Evolutionary conservation across 2,113 vertebrate species (phyloP).

Genomic region (Fulmarus glacialis): DNA sequence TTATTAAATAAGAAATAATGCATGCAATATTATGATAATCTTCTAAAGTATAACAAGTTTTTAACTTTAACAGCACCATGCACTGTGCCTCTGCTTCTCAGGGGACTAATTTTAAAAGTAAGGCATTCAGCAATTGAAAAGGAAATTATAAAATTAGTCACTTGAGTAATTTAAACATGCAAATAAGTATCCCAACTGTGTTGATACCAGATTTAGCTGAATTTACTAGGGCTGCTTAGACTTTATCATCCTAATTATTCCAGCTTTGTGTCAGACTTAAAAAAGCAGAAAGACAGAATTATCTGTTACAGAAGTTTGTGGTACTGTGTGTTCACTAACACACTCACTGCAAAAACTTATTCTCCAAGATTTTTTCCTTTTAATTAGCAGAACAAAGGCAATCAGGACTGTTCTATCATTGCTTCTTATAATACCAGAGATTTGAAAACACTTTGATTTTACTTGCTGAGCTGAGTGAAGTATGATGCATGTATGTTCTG

Average conservation of each 20-base stretch:
- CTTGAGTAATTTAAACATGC: conserved; percentile 79
- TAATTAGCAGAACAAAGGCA: conserved; percentile 5
- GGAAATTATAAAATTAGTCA: conserved; percentile 77
- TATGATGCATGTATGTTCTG: not conserved
- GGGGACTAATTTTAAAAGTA: conserved; percentile 72
- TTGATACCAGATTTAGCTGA: conserved; percentile 74
- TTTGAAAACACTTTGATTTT: not conserved
- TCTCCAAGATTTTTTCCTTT: not conserved
- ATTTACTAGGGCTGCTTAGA: conserved; percentile 61
- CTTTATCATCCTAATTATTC: conserved; percentile 71
- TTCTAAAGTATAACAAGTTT: conserved; percentile 72
- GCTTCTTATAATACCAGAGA: not conserved
- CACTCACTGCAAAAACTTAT: not conserved
- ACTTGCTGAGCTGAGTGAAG: not conserved
- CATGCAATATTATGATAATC: conserved; percentile 73
- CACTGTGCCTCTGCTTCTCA: conserved; percentile 55
- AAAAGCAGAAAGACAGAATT: conserved; percentile 60
- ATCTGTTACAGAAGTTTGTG: conserved; percentile 16
- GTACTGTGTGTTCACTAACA: not conserved
- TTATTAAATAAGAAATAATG: conserved; percentile 78
- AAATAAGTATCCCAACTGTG: conserved; percentile 71
- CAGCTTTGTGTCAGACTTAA: conserved; percentile 59
- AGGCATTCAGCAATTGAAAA: conserved; percentile 75
- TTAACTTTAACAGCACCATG: conserved; percentile 73
- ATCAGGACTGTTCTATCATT: not conserved